Evolutionary conservation across 2,113 vertebrate species (phyloP).

Genomic region (Clarias macrocephalus): DNA sequence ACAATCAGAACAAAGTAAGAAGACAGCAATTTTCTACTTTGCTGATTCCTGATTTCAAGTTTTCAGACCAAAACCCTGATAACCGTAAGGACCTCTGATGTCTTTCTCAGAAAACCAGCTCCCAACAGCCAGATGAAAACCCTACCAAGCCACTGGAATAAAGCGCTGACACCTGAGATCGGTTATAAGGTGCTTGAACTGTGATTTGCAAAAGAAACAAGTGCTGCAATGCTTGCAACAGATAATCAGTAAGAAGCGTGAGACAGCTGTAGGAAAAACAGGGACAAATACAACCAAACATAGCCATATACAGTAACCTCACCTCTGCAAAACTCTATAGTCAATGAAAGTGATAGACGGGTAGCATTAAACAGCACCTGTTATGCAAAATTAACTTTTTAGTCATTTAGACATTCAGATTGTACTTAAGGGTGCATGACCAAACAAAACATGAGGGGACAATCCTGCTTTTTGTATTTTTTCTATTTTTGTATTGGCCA

Average conservation of each 20-base stretch:
- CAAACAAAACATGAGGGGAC: no score
- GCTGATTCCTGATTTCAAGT: neutral
- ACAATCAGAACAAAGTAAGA: slow-evolving; percentile 52
- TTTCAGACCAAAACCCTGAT: neutral
- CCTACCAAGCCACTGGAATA: slow-evolving; percentile 70
- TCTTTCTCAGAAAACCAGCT: slow-evolving; percentile 52
- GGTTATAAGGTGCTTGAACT: slow-evolving; percentile 65
- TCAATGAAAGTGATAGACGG: neutral
- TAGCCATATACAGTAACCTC: neutral
- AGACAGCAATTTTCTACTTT: neutral
- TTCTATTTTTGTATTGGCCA: no score
- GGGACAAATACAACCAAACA: neutral
- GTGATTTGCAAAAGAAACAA: neutral
- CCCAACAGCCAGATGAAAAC: slow-evolving; percentile 1
- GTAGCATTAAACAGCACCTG: no score
- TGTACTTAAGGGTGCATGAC: no score
- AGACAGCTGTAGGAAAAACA: neutral
- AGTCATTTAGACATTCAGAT: no score
- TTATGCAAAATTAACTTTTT: no score
- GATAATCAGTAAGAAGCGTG: neutral
- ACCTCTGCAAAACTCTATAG: neutral
- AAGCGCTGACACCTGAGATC: slow-evolving; percentile 56
- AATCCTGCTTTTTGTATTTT: no score
- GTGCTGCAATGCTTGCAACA: neutral
- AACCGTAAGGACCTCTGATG: neutral